A percentile compares a stretch with the other conserved stretches of the same genome.
phyloP scores from a whole-genome alignment of 1,140 invertebrate species.

The Capitella teleta region DNA sequence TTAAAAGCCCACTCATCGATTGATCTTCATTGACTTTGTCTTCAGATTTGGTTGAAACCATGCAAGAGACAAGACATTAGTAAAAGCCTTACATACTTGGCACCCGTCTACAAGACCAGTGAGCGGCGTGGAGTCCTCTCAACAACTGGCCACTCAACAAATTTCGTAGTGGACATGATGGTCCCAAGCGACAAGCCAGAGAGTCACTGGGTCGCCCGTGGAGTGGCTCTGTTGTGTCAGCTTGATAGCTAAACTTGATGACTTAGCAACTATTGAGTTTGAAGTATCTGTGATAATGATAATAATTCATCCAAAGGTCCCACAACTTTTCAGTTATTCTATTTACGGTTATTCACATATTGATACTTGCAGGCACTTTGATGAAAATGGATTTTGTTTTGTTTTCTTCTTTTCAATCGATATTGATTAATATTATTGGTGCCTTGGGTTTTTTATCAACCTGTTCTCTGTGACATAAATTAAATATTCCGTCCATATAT shows the following conservation, averaged over 20 bases:
- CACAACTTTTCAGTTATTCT: neutral
- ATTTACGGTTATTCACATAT: neutral
- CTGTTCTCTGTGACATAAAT: no score
- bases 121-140: constrained; percentile 67
- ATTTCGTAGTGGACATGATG: constrained; percentile 72
- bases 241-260: constrained; percentile 41
- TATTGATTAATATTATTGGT: neutral
- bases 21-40: neutral
- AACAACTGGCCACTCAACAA: constrained; percentile 83
- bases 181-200: constrained; percentile 54
- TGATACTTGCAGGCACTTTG: neutral
- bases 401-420: neutral
- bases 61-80: constrained; percentile 42
- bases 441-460: no score
- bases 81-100: constrained; percentile 55
- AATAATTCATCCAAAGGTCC: neutral
- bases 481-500: no score
- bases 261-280: neutral
- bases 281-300: neutral
- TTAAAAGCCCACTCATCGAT: neutral
- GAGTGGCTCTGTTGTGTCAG: constrained; percentile 72
- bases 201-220: constrained; percentile 78
- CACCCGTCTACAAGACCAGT: constrained; percentile 73
- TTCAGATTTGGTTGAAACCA: constrained; percentile 14
- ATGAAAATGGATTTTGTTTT: neutral